phyloP scores from a whole-genome alignment of 2,113 vertebrate species.

The Procavia capensis region DNA sequence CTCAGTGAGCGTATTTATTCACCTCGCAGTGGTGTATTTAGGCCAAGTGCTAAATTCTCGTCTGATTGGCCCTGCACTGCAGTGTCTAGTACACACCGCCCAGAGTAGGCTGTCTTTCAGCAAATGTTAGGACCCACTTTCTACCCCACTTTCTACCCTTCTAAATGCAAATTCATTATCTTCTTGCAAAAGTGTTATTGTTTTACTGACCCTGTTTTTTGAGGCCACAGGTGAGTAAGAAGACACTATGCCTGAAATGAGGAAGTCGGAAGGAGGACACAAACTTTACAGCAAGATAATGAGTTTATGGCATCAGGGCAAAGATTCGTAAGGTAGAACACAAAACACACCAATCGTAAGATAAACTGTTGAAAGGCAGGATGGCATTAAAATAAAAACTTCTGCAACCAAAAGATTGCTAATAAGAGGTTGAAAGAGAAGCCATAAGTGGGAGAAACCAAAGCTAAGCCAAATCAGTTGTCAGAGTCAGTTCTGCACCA shows the following conservation, averaged over 20 bases:
- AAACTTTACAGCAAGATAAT: too few relatives aligned
- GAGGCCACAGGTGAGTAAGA: too few relatives aligned
- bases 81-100: not conserved
- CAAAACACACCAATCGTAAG: not conserved
- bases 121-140: not conserved
- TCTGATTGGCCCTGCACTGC: not conserved
- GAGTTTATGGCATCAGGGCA: not conserved
- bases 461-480: too few relatives aligned
- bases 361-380: not conserved
- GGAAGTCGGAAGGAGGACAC: too few relatives aligned
- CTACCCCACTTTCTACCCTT: not conserved
- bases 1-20: not conserved
- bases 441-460: too few relatives aligned
- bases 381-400: not conserved
- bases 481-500: too few relatives aligned
- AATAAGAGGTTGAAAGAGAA: not conserved
- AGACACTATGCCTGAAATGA: too few relatives aligned
- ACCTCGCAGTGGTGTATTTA: too few relatives aligned
- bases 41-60: not conserved
- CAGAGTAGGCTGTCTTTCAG: not conserved
- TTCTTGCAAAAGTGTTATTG: not conserved
- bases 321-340: not conserved
- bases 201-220: too few relatives aligned
- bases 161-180: not conserved
- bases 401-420: not conserved